Conservation (phyloP, 2,113 vertebrate genomes). For the Gopherus evgoodei region DNA sequence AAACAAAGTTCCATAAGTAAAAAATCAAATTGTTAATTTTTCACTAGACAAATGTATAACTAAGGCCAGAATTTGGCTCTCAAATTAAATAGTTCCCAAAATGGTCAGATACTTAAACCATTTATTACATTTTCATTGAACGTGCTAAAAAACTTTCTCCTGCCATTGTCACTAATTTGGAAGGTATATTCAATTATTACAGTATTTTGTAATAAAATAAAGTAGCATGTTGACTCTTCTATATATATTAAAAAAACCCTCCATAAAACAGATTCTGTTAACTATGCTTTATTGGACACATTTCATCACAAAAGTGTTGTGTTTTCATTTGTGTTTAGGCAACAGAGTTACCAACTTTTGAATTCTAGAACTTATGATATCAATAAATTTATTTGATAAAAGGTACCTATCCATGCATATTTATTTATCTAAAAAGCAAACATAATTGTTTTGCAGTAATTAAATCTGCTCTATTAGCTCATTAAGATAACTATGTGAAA, state of each 20-base stretch:
- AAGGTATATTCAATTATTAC: neutral
- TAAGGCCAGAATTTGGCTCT: neutral
- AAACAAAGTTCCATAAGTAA: neutral
- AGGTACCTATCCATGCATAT: neutral
- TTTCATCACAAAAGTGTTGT: neutral
- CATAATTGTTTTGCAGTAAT: neutral
- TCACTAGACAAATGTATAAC: neutral
- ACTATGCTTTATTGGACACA: neutral
- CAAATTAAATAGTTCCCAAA: neutral
- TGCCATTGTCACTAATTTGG: neutral
- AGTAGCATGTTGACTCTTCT: neutral
- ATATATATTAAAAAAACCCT: neutral
- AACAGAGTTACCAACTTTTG: neutral
- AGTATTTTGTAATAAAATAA: neutral
- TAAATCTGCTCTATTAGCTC: conserved; percentile 3
- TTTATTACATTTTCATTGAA: neutral
- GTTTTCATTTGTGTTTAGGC: neutral
- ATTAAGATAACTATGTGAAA: neutral
- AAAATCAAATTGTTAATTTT: neutral
- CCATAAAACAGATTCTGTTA: neutral
- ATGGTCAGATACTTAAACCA: too few species aligned
- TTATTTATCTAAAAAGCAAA: neutral
- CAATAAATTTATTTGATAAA: neutral
- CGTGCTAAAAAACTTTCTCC: neutral
- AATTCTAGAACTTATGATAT: neutral